Base-by-base conservation (phyloP, 2,113 vertebrate genomes). In the Patagioenas fasciata region DNA sequence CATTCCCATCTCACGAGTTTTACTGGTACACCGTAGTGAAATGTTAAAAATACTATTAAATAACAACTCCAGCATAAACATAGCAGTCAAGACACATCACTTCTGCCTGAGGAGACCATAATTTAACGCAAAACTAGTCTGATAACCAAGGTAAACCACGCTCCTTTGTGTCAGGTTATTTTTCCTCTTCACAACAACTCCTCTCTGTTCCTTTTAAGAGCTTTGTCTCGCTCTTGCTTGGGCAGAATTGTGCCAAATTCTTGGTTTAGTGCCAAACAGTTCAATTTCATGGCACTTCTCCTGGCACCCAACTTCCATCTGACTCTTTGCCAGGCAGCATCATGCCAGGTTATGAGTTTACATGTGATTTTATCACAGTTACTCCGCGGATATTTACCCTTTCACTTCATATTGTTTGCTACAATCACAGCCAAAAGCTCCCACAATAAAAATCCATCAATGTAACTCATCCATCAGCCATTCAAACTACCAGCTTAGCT, bases 1-100 rank as follows among this genome's bases (percentile, higher is more conserved):
- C 0, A 10, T 50, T 60, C 54, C 58, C 40, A 47, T 31, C 58
- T 62, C 62, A 17, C 38, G 32, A 56, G 26, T 42, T 75, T 15
- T 11, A 6, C 8, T 15, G 40, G 19, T 6, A 0, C 34, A 42
- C 23, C 34, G 13, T 16, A 36, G 17, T 0, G 4, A 67, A 60
- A 93, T 61, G 29, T 48, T 79, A 81, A 75, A 93, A 75, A 42
- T 9, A 38, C 32, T 32, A 31, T 21, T 34, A 20, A 86, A 15
- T 57, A 73, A 85, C 3, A 6, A 75, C 29, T 19, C 44, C 58
- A 82, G 58, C 75, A 69, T 10, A 51, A 48, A 31, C 48, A 0
- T 2, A 74, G 20, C 17, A 29, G 5, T 8, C 57, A n/a, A 64
- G 91, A 17, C 36, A 9, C 53, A 31, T 60, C 24, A 16, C 6